Evolutionary conservation across 2,888 invertebrate species (phyloP), one percentile per base, ranked within the genome.

Genomic region (Laothoe populi): DNA sequence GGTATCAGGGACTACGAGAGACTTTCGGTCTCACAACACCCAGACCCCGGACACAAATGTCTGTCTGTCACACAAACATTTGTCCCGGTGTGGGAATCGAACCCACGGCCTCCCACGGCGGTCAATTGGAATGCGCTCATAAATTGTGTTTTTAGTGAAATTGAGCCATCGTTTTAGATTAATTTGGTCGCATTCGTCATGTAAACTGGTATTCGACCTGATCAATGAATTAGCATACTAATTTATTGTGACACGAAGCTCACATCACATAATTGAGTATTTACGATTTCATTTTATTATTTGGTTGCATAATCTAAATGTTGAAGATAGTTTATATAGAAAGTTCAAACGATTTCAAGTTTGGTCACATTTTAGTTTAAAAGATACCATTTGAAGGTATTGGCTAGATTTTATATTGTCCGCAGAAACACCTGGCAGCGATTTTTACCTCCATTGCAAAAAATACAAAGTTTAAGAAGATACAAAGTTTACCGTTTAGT

Each of bases 81-180:
- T n/a, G n/a, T n/a, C n/a, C n/a, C n/a, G n/a, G n/a, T n/a, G n/a
- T n/a, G n/a, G n/a, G n/a, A n/a, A n/a, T n/a, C n/a, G n/a, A n/a
- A n/a, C n/a, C n/a, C n/a, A n/a, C n/a, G n/a, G n/a, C n/a, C n/a
- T n/a, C n/a, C n/a, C n/a, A n/a, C n/a, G n/a, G n/a, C 24, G 26
- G 57, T 53, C 60, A 53, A 70, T 75, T 66, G 53, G 63, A 67
- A 64, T 58, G 66, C 64, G 66, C 69, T 64, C 75, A 73, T 78
- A 81, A 80, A 81, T 72, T 70, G 66, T 65, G 71, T 73, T 75
- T 75, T 72, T 67, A 66, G 64, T 68, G 73, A 73, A 77, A 78
- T 68, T 74, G 70, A 31, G 57, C 46, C 24, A 40, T 60, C 21
- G 45, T 64, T n/a, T 57, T 57, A 46, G 49, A 61, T 42, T 53